Evolutionary conservation across 1,140 invertebrate genomes (phyloP).

Genomic region (Drosophila busckii): DNA sequence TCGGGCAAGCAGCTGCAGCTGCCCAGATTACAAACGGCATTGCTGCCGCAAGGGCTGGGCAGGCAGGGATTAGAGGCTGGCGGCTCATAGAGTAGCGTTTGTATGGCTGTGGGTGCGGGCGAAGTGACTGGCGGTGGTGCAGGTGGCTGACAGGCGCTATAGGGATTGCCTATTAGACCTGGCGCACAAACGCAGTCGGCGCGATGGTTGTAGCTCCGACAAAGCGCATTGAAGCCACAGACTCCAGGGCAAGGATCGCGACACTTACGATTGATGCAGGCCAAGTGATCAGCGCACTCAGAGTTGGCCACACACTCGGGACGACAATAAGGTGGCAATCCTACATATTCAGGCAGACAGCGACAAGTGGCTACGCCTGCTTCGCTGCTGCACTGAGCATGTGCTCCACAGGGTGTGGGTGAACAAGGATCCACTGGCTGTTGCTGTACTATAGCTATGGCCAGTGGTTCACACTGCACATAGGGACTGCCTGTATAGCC

Average conservation of each 20-base stretch:
- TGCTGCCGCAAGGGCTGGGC: conserved; percentile 83
- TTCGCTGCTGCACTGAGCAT: conserved; percentile 84
- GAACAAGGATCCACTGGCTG: conserved; percentile 85
- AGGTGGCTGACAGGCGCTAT: conserved; percentile 81
- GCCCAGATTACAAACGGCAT: conserved; percentile 83
- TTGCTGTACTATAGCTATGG: conserved; percentile 85
- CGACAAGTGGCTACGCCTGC: conserved; percentile 84
- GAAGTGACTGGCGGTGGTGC: conserved; percentile 65
- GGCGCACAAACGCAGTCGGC: conserved; percentile 84
- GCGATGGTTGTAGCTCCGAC: conserved; percentile 83
- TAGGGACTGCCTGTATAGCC: conserved; percentile 87
- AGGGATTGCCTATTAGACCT: conserved; percentile 87
- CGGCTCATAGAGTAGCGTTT: conserved; percentile 86
- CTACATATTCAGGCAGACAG: conserved; percentile 84
- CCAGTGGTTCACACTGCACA: conserved; percentile 83
- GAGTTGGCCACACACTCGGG: conserved; percentile 84
- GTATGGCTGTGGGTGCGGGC: conserved; percentile 80
- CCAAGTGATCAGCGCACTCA: conserved; percentile 84
- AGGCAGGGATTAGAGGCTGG: conserved; percentile 84
- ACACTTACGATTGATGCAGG: conserved; percentile 85
- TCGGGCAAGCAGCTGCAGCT: conserved; percentile 85
- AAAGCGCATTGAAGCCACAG: conserved; percentile 83
- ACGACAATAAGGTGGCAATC: conserved; percentile 84
- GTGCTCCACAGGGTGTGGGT: conserved; percentile 87
- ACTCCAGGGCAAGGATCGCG: conserved; percentile 81